Evolutionary conservation across 1,140 invertebrate species (phyloP).

Genomic region (Drosophila tsacasi): DNA sequence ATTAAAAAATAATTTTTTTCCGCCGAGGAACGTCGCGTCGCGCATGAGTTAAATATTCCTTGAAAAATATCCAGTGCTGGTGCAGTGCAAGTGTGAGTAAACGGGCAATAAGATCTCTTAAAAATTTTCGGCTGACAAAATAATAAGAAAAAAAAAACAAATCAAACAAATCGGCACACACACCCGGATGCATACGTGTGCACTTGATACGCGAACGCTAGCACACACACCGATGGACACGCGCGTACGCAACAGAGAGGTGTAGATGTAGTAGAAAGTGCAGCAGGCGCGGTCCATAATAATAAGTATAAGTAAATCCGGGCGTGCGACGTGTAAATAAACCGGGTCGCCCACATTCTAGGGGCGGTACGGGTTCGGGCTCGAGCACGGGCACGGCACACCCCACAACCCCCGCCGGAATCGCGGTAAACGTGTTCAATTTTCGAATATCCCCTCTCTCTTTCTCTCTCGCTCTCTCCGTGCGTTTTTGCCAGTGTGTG

Average conservation of each 20-base stretch:
- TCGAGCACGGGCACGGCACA: constrained; percentile 1
- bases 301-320: constrained; percentile 31
- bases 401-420: constrained; percentile 17
- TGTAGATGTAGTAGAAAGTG: constrained; percentile 69
- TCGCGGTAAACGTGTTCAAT: constrained; percentile 53
- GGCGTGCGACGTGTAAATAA: constrained; percentile 67
- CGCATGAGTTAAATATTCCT: constrained; percentile 51
- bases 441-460: constrained; percentile 33
- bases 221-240: constrained; percentile 15
- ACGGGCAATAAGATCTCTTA: not conserved
- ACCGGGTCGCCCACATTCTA: constrained; percentile 65
- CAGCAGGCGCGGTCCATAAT: constrained; percentile 61
- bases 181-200: constrained; percentile 46
- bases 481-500: constrained; percentile 5
- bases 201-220: constrained; percentile 25
- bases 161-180: constrained; percentile 11
- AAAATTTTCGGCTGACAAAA: constrained; percentile 8
- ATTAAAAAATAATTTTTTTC: constrained; percentile 19
- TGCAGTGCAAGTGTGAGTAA: constrained; percentile 38
- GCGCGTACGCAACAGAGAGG: constrained; percentile 26
- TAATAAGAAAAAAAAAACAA: not conserved
- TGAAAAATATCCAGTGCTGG: constrained; percentile 45
- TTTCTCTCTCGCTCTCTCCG: constrained; percentile 14
- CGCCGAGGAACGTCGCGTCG: constrained; percentile 46
- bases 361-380: constrained; percentile 20